Percentiles rank a stretch among this genome's conserved stretches.
phyloP scores from a whole-genome alignment of 1,140 invertebrate species.

The Frieseomelitta varia region DNA sequence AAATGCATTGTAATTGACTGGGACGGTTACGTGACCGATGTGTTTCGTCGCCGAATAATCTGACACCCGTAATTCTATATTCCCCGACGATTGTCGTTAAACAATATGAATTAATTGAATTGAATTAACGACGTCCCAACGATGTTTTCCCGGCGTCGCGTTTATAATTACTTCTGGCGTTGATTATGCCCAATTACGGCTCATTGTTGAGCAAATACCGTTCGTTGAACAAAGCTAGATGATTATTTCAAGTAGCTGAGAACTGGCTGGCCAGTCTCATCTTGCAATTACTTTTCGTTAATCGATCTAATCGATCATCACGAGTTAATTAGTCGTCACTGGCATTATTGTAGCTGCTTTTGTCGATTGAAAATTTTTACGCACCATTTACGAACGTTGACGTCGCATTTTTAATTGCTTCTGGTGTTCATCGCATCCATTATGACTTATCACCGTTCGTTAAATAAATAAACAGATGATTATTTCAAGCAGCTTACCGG shows the following conservation, averaged over 20 bases:
- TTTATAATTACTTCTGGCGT: background rate
- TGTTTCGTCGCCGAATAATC: conserved; percentile 2
- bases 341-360: background rate
- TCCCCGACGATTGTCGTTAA: background rate
- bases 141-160: no score
- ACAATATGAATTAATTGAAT: no score
- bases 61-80: background rate
- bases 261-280: background rate
- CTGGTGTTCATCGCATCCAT: background rate
- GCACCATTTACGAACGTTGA: no score
- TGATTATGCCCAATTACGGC: background rate
- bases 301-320: background rate
- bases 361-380: no score
- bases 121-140: no score
- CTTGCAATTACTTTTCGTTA: background rate
- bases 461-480: background rate
- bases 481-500: background rate
- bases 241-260: background rate
- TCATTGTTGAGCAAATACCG: background rate
- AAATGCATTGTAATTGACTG: background rate
- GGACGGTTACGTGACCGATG: background rate
- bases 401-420: no score
- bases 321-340: no score
- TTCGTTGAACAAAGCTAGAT: background rate
- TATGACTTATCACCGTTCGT: background rate